phyloP scores from a whole-genome alignment of 2,797 vertebrate species.

The Thamnophis elegans region DNA sequence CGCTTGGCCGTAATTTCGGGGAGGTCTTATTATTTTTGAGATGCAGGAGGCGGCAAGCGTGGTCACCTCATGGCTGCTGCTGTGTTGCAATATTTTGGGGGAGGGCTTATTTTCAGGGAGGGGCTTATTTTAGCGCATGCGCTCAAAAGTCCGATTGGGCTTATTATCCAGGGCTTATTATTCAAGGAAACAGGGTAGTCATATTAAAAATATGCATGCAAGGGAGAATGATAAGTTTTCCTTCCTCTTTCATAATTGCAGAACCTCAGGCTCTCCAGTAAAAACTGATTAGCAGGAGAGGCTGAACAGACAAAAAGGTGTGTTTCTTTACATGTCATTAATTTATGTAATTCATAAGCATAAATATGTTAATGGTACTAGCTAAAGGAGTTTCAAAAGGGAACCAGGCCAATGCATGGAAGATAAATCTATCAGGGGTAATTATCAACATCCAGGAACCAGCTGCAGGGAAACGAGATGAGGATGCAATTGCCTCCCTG shows the following conservation, averaged over 20 bases:
- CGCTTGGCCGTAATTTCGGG: too few species aligned
- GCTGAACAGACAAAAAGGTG: neutral
- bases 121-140: too few species aligned
- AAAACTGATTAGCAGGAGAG: constrained; percentile 2
- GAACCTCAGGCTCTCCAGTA: neutral
- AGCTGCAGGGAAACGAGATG: neutral
- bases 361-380: neutral
- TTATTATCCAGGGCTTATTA: too few species aligned
- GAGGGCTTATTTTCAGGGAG: too few species aligned
- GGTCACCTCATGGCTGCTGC: too few species aligned
- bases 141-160: too few species aligned
- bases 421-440: neutral
- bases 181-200: too few species aligned
- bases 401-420: neutral
- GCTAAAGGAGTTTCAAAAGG: neutral
- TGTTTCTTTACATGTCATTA: neutral
- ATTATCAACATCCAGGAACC: neutral
- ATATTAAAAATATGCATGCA: neutral
- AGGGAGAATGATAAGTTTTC: neutral
- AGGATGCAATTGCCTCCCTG: neutral
- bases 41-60: too few species aligned
- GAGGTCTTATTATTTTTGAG: too few species aligned
- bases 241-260: neutral
- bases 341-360: neutral
- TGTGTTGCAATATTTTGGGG: too few species aligned